A percentile compares a stretch with the other conserved stretches of the same genome.
Evolutionary conservation across 2,888 invertebrate genomes (phyloP).

Genomic region (Lochmaea crataegi): DNA sequence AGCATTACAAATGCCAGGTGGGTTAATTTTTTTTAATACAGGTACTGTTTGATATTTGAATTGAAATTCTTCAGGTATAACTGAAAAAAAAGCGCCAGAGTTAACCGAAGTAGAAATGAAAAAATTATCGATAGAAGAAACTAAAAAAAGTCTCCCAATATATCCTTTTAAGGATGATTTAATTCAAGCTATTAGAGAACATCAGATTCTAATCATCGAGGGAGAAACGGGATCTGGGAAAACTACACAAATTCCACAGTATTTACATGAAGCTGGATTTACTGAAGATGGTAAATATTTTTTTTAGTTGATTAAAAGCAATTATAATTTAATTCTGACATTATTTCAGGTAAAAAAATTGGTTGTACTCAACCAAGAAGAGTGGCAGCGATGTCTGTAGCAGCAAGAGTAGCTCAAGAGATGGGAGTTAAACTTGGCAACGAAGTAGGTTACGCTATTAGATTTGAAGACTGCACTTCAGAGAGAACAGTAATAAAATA

Average conservation of each 20-base stretch:
- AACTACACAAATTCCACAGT: slow-evolving; percentile 99
- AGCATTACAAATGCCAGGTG: slow-evolving; percentile 82
- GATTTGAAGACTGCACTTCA: slow-evolving; percentile 99
- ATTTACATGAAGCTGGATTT: slow-evolving; percentile 94
- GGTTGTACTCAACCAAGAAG: slow-evolving; percentile 98
- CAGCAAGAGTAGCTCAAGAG: slow-evolving; percentile 97
- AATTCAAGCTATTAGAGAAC: slow-evolving; percentile 89
- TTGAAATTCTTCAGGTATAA: slow-evolving; percentile 23
- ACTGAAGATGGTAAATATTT: slow-evolving; percentile 72
- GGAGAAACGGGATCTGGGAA: slow-evolving; percentile 99
- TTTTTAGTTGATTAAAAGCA: neutral
- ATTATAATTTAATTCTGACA: neutral
- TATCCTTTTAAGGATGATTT: slow-evolving; percentile 91
- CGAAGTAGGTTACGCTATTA: slow-evolving; percentile 90
- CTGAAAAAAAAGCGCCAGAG: slow-evolving; percentile 69
- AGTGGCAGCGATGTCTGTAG: slow-evolving; percentile 99
- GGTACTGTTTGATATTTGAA: neutral
- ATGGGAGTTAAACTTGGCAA: slow-evolving; percentile 96
- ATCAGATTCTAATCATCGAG: slow-evolving; percentile 92
- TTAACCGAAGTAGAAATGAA: slow-evolving; percentile 78
- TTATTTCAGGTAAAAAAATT: slow-evolving; percentile 66
- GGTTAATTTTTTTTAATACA: slow-evolving; percentile 12
- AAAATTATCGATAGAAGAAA: slow-evolving; percentile 88
- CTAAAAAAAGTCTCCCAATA: slow-evolving; percentile 91
- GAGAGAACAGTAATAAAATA: slow-evolving; percentile 97